Conservation (phyloP, 23 tunicate species). For the Halocynthia aurantium region DNA sequence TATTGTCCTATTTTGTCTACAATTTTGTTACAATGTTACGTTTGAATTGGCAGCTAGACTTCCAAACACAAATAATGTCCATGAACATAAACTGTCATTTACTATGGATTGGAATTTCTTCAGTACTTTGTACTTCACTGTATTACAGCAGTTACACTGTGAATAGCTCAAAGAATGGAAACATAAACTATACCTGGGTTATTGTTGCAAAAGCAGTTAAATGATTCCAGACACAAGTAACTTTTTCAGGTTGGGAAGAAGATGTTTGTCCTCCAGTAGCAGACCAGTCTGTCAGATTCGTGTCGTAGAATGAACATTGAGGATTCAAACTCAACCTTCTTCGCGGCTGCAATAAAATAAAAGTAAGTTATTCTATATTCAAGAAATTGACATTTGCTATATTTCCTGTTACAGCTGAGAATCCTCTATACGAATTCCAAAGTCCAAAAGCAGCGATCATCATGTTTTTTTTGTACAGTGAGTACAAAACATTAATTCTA, state of each 20-base stretch:
- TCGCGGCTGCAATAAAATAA: neutral
- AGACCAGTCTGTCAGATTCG: conserved; percentile 6
- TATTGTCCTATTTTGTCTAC: no score
- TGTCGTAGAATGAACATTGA: conserved; percentile 20
- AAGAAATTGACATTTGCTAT: neutral
- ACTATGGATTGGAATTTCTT: no score
- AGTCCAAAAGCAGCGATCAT: no score
- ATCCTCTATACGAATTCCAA: no score
- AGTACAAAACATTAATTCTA: no score
- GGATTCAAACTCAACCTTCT: neutral
- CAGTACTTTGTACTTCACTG: no score
- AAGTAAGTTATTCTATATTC: neutral
- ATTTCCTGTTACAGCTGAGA: no score
- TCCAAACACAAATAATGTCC: no score
- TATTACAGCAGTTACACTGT: no score
- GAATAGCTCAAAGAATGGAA: neutral
- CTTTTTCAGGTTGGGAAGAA: neutral
- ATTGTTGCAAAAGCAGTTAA: conserved; percentile 1
- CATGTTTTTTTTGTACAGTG: no score
- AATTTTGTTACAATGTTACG: no score
- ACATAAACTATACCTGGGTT: conserved; percentile 1
- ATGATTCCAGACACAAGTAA: conserved; percentile 11
- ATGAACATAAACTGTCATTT: neutral
- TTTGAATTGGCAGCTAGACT: no score
- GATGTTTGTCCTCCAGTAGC: conserved; percentile 1